These are phyloP conservation scores for Eilema sororculum DNA, from an alignment of 2,888 invertebrate genomes.

Conservation along the genomic window DNA sequence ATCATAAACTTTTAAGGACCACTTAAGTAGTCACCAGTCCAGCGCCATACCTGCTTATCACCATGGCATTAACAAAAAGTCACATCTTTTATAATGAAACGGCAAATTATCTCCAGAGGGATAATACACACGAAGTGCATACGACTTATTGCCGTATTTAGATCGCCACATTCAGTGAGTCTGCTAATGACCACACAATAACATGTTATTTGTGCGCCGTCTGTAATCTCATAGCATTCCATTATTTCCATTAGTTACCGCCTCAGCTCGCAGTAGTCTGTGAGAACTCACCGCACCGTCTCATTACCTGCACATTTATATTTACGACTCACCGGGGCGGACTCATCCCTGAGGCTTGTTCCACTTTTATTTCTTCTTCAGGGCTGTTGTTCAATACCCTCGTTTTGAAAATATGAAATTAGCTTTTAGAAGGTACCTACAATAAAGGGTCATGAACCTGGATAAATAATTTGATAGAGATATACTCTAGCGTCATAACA, in stretches of 20 bases:
- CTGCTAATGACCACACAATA: conserved; percentile 16
- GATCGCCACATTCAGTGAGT: not conserved
- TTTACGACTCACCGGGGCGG: conserved; percentile 17
- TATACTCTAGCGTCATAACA: not conserved
- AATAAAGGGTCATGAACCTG: not conserved
- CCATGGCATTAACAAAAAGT: not conserved
- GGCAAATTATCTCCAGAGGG: not conserved
- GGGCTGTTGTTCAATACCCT: not conserved
- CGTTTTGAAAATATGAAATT: not conserved
- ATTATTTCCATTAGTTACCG: conserved; percentile 1
- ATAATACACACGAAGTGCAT: not conserved
- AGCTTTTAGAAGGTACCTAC: not conserved
- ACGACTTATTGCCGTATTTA: not conserved
- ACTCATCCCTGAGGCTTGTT: not conserved
- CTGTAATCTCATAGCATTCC: not conserved
- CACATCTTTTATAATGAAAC: not conserved
- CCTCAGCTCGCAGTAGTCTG: conserved; percentile 10
- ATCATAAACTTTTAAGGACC: not conserved
- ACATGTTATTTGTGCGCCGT: conserved; percentile 18
- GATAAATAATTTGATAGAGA: not conserved
- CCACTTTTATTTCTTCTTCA: conserved; percentile 16
- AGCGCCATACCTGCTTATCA: not conserved
- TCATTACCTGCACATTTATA: conserved; percentile 20
- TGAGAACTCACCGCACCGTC: conserved; percentile 17
- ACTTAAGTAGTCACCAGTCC: not conserved